Conservation (phyloP, 2,113 vertebrate genomes). For the Tylochromis polylepis region DNA sequence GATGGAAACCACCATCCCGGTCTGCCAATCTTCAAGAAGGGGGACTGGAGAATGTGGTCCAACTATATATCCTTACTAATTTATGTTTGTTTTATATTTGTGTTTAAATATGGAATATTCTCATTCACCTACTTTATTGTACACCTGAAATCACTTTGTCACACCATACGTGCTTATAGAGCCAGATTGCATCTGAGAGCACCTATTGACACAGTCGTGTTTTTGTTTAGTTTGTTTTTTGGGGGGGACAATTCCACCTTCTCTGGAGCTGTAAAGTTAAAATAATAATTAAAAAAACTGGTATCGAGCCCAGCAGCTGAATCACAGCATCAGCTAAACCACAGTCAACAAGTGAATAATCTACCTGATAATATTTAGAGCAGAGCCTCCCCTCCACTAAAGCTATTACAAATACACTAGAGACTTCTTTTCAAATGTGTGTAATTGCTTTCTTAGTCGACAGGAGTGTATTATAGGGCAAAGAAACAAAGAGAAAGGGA, state of each 20-base stretch:
- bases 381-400: background rate
- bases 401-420: background rate
- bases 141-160: background rate
- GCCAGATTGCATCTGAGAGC: background rate
- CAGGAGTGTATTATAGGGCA: background rate
- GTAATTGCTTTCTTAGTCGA: background rate
- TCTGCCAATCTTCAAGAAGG: background rate
- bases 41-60: background rate
- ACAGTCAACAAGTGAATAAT: slow-evolving; percentile 18
- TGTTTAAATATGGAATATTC: background rate
- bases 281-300: background rate
- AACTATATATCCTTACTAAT: background rate
- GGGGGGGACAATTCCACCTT: background rate
- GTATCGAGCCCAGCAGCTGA: background rate
- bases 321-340: background rate
- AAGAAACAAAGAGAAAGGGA: background rate
- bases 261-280: background rate
- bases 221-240: background rate
- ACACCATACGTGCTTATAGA: background rate
- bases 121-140: background rate
- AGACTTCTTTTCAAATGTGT: slow-evolving; percentile 5
- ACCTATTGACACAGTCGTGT: background rate
- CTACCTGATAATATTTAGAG: background rate
- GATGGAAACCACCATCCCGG: background rate
- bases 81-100: background rate